Percentiles rank a stretch among this genome's conserved stretches.
Conservation (phyloP, 2,113 vertebrate species). For the Rhabdornis inornatus region DNA sequence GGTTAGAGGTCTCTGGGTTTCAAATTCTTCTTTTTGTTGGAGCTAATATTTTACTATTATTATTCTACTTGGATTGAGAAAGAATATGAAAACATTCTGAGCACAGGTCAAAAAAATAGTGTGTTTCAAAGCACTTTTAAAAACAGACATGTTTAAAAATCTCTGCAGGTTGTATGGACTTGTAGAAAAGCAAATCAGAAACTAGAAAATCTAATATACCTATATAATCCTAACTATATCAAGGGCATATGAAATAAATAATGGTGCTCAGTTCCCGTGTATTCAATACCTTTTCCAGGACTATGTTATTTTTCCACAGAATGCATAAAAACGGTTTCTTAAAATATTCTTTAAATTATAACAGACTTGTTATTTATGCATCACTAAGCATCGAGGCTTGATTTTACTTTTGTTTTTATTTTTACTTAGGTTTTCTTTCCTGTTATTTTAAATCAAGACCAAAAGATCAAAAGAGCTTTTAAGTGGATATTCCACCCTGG, state of each 20-base stretch:
- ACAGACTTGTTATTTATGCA: slow-evolving; percentile 57
- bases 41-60: background rate
- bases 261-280: slow-evolving; percentile 11
- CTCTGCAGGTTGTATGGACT: background rate
- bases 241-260: slow-evolving; percentile 44
- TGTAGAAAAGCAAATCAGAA: background rate
- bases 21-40: background rate
- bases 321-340: slow-evolving; percentile 47
- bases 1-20: background rate
- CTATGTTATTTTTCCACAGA: slow-evolving; percentile 48
- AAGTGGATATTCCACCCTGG: slow-evolving; percentile 36
- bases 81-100: background rate
- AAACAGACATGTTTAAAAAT: background rate
- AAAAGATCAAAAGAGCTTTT: slow-evolving; percentile 56
- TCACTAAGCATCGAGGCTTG: slow-evolving; percentile 29
- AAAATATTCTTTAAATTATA: slow-evolving; percentile 49
- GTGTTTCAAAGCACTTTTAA: background rate
- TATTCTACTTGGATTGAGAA: background rate
- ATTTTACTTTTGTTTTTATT: slow-evolving; percentile 10
- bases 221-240: slow-evolving; percentile 40
- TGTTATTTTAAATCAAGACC: slow-evolving; percentile 65
- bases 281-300: slow-evolving; percentile 45
- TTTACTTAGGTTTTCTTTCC: slow-evolving; percentile 5
- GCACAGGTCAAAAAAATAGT: background rate
- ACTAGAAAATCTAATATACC: background rate